Base-by-base conservation (phyloP, 2,888 invertebrate genomes). In the Stomorhina lunata region DNA sequence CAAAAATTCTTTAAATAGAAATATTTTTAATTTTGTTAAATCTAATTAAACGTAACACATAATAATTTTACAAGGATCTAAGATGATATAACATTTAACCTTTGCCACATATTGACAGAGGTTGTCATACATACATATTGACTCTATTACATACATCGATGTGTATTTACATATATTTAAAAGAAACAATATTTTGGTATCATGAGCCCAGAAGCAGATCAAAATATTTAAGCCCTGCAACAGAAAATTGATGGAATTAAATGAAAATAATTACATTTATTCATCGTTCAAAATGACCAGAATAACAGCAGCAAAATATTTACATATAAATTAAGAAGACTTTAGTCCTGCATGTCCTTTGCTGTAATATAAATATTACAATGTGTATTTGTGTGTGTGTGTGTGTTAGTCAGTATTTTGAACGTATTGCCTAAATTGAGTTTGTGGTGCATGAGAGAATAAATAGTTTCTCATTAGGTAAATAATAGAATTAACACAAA, bases 401-500 rank as follows among this genome's bases (percentile, higher is more conserved):
- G 34, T 10, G 10, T 34, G 6, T 57, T 12, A 12, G 10, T 10
- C n/a, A 10, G 4, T 25, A 25, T 22, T 5, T 25, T 50, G 17
- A 2, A 25, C 1, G 50, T 43, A 43, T 2, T 17, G 17, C 5
- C 6, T 43, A 48, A 48, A 48, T n/a, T n/a, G n/a, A n/a, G n/a
- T n/a, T n/a, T n/a, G 48, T 22, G 22, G 25, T 50, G 22, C 17
- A n/a, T 37, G 12, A 10, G 9, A 4, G 37, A 7, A 6, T 43
- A 43, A 15, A 43, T 7, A n/a, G 4, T 17, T 17, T n/a, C 0
- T 17, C 7, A 43, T 43, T 1, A 2, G 2, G 40, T 55, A 15
- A 29, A 15, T 55, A 55, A 69, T 40, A 55, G 29, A 53, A 55
- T 69, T 55, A 55, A 20, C 55, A 27, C 20, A 63, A 29, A 69